Evolutionary conservation across 2,888 invertebrate genomes (phyloP).

Genomic region (Xestia sexstrigata): DNA sequence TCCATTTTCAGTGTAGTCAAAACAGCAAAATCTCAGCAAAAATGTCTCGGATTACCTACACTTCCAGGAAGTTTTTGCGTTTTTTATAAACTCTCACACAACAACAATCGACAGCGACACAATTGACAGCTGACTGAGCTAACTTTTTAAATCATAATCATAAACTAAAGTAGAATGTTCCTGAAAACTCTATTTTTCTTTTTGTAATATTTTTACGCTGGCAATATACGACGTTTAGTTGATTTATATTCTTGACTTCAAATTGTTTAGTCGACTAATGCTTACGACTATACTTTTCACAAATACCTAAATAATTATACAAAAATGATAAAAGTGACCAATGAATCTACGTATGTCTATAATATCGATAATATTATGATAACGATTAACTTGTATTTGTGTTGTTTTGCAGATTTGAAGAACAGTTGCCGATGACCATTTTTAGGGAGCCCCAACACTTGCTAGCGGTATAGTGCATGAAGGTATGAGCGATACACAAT

Average conservation of each 20-base stretch:
- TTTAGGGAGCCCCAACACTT: neutral
- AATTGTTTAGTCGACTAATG: neutral
- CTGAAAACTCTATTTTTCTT: slow-evolving; percentile 57
- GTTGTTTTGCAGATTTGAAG: no score
- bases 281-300: neutral
- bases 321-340: no score
- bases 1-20: slow-evolving; percentile 75
- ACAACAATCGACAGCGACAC: slow-evolving; percentile 59
- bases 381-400: no score
- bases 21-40: slow-evolving; percentile 22
- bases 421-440: neutral
- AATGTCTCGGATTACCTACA: slow-evolving; percentile 31
- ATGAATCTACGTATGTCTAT: no score
- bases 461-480: no score
- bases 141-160: slow-evolving; percentile 49
- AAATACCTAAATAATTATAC: no score
- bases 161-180: slow-evolving; percentile 55
- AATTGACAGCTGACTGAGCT: slow-evolving; percentile 52
- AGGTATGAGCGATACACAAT: neutral
- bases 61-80: slow-evolving; percentile 30
- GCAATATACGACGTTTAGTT: neutral
- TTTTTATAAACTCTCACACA: slow-evolving; percentile 40
- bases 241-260: neutral
- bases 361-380: no score
- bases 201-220: neutral